phyloP scores from a whole-genome alignment of 23 tunicate species.

The Aplidium turbinatum region DNA sequence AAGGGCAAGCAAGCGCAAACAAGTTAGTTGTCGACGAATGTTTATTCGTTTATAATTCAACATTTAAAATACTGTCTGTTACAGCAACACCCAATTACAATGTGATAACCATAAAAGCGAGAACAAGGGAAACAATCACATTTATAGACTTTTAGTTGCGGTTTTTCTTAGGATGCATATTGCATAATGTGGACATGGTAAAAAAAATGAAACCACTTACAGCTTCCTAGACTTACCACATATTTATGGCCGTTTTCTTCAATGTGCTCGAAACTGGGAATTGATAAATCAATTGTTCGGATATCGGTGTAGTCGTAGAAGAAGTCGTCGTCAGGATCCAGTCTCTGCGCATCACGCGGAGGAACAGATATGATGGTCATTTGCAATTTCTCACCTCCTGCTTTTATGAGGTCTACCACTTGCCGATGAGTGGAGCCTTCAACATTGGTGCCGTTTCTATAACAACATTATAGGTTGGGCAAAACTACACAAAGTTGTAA shows the following conservation, averaged over 20 bases:
- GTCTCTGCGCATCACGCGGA: constrained; percentile 81
- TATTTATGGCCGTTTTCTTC: constrained; percentile 78
- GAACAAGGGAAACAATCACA: too few relatives aligned
- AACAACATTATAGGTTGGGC: background rate
- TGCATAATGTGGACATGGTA: too few relatives aligned
- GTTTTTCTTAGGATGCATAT: too few relatives aligned
- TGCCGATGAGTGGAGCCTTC: constrained; percentile 93
- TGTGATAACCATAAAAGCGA: too few relatives aligned
- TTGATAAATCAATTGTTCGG: constrained; percentile 43
- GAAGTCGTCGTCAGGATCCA: constrained; percentile 96
- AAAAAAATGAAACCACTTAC: too few relatives aligned
- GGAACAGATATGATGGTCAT: constrained; percentile 94
- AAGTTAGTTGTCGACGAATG: too few relatives aligned
- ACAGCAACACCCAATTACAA: too few relatives aligned
- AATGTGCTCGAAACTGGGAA: constrained; percentile 68
- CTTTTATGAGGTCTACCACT: constrained; percentile 88
- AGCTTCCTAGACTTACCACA: constrained; percentile 57
- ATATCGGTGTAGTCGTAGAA: constrained; percentile 87
- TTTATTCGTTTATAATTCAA: too few relatives aligned
- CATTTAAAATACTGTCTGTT: too few relatives aligned
- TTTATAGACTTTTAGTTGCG: too few relatives aligned
- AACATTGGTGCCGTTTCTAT: constrained; percentile 72
- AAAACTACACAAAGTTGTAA: background rate
- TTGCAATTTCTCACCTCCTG: constrained; percentile 72
- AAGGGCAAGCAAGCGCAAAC: too few relatives aligned